Evolutionary conservation across 2,113 vertebrate genomes (phyloP).

Genomic region (Sinosuthora webbiana): DNA sequence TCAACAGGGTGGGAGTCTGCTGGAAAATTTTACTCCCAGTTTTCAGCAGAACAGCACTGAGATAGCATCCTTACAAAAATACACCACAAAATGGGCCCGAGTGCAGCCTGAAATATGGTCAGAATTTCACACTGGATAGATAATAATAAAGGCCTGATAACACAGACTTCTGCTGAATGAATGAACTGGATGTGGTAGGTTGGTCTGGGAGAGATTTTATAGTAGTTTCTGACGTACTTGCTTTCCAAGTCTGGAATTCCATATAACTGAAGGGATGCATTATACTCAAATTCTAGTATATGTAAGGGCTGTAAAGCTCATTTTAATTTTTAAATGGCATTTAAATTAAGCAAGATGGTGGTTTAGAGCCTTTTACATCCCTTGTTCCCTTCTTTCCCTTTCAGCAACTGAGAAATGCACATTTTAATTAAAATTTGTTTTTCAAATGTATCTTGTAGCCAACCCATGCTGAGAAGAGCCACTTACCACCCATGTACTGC

Average conservation of each 20-base stretch:
- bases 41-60: neutral
- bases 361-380: neutral
- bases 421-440: conserved; percentile 47
- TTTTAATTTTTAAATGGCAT: neutral
- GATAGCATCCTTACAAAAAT: neutral
- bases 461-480: conserved; percentile 14
- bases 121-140: neutral
- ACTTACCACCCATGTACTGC: neutral
- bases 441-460: conserved; percentile 17
- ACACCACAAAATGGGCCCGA: neutral
- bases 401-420: neutral
- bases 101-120: neutral
- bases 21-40: neutral
- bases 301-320: neutral
- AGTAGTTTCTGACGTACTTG: neutral
- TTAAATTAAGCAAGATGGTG: neutral
- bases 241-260: neutral
- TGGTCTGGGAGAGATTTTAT: neutral
- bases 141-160: neutral
- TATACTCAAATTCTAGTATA: neutral
- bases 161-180: neutral
- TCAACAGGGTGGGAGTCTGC: neutral
- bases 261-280: neutral
- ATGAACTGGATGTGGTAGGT: neutral
- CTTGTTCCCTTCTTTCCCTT: neutral